phyloP scores from a whole-genome alignment of 2,888 invertebrate genomes.

The Cosmopolites sordidus region DNA sequence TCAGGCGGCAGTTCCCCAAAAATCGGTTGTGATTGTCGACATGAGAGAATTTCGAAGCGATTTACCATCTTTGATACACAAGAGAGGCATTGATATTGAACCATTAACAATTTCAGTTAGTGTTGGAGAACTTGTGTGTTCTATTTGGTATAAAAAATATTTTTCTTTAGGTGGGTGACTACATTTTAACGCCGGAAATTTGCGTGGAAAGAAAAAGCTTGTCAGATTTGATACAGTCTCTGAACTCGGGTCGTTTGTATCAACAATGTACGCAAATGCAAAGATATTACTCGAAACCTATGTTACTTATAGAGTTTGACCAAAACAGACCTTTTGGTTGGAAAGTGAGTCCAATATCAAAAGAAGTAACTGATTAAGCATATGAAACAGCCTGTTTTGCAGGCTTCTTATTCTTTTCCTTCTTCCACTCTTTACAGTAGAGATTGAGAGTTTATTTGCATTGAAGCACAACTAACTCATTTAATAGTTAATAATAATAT shows the following conservation, averaged over 20 bases:
- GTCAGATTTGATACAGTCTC: constrained; percentile 91
- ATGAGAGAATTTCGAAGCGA: constrained; percentile 98
- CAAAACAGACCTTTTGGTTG: constrained; percentile 87
- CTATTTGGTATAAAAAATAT: not conserved
- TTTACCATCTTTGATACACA: constrained; percentile 88
- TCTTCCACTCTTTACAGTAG: no score
- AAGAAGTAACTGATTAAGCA: no score
- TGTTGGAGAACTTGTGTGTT: constrained; percentile 33
- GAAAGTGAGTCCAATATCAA: constrained; percentile 56
- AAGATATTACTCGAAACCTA: constrained; percentile 79
- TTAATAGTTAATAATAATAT: no score
- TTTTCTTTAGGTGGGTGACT: constrained; percentile 81
- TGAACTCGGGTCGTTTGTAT: constrained; percentile 91
- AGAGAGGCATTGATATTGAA: constrained; percentile 86
- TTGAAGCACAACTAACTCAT: no score
- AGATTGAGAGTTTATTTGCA: no score
- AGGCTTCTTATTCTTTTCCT: no score
- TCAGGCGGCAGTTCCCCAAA: constrained; percentile 31
- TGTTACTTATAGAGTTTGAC: constrained; percentile 94
- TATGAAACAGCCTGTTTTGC: no score
- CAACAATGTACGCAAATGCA: constrained; percentile 95
- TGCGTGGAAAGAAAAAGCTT: constrained; percentile 96
- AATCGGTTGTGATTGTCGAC: constrained; percentile 73
- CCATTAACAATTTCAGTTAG: constrained; percentile 73
- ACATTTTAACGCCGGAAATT: constrained; percentile 92